phyloP scores from a whole-genome alignment of 2,888 invertebrate species.

The Chelonus formosanus region DNA sequence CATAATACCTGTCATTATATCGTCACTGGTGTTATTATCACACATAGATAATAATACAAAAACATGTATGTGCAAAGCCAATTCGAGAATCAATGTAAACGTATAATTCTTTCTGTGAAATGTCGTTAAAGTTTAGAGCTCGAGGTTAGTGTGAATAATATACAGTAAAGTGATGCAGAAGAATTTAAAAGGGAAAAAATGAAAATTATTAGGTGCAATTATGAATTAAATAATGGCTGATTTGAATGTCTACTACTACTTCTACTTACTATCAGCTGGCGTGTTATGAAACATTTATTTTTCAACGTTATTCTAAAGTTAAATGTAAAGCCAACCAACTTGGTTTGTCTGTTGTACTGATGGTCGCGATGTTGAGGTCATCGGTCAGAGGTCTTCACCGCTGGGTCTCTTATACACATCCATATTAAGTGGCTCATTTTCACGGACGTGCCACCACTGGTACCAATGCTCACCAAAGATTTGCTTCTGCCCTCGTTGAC shows the following conservation, averaged over 20 bases:
- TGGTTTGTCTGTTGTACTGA: conserved; percentile 37
- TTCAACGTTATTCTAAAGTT: conserved; percentile 1
- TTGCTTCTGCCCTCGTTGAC: conserved; percentile 31
- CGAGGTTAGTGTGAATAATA: no score
- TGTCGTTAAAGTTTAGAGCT: no score
- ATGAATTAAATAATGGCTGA: no score
- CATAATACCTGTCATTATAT: conserved; percentile 40
- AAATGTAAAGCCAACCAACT: conserved; percentile 4
- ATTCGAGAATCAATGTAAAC: no score
- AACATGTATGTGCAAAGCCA: no score
- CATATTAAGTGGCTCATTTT: conserved; percentile 56
- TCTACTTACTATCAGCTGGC: no score
- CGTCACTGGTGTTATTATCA: conserved; percentile 22
- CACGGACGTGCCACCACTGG: conserved; percentile 37
- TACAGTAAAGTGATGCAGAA: no score
- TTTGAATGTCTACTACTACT: no score
- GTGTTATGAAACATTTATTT: background rate
- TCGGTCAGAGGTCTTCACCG: conserved; percentile 52
- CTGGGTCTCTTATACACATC: conserved; percentile 53
- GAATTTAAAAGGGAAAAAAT: no score
- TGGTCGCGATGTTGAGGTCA: conserved; percentile 52
- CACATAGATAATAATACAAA: background rate
- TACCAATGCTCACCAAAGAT: conserved; percentile 28
- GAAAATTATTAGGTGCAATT: no score
- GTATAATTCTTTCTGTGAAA: no score